Percentiles rank a stretch among this genome's conserved stretches.
Evolutionary conservation across 1,140 invertebrate species (phyloP).

Genomic region (Aradophagus sp.): DNA sequence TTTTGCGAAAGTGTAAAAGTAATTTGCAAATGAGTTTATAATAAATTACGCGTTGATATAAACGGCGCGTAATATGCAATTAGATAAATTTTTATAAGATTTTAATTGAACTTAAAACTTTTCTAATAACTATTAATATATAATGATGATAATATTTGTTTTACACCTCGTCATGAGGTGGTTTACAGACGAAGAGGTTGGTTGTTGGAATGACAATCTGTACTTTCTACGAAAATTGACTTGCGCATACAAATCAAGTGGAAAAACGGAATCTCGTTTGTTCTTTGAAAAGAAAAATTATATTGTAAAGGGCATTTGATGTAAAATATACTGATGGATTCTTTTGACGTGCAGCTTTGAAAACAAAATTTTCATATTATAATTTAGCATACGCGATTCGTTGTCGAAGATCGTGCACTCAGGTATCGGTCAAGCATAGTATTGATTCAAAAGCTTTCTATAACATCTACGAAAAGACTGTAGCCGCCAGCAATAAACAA

Average conservation of each 20-base stretch:
- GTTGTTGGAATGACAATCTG: too few species aligned
- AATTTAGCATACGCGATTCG: constrained; percentile 12
- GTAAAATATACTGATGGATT: not conserved
- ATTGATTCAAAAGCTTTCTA: constrained; percentile 21
- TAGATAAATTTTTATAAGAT: too few species aligned
- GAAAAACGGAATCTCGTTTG: not conserved
- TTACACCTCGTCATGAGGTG: too few species aligned
- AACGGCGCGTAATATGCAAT: constrained; percentile 4
- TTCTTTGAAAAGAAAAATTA: not conserved
- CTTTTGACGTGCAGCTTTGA: not conserved
- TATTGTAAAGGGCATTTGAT: not conserved
- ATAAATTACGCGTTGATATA: constrained; percentile 25
- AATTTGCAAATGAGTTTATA: constrained; percentile 39
- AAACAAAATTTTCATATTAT: constrained; percentile 17
- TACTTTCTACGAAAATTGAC: too few species aligned
- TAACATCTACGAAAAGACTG: constrained; percentile 26
- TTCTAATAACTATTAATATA: too few species aligned
- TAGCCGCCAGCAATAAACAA: constrained; percentile 33
- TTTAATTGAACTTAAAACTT: too few species aligned
- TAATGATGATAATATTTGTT: too few species aligned
- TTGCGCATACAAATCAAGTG: too few species aligned
- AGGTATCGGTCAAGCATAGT: constrained; percentile 26
- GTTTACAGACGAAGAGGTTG: too few species aligned
- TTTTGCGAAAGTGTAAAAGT: constrained; percentile 30
- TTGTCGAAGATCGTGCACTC: constrained; percentile 1